Evolutionary conservation across 2,113 vertebrate species (phyloP).

Genomic region (Himantopus leucocephalus): DNA sequence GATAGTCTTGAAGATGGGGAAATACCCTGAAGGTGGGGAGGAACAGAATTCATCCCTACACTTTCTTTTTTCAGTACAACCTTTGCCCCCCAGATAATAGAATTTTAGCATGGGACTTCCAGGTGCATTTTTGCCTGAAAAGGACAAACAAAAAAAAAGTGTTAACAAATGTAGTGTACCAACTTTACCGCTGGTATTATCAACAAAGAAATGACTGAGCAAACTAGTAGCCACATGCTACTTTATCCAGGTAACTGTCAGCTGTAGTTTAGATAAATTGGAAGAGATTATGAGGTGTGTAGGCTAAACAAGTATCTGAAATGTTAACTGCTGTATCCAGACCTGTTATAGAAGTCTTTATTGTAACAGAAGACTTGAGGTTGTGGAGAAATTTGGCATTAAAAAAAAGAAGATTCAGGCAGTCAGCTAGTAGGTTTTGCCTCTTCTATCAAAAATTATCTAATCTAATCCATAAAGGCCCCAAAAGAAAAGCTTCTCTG

Average conservation of each 20-base stretch:
- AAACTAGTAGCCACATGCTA: neutral
- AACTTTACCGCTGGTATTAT: neutral
- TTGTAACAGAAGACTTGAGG: neutral
- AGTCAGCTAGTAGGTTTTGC: neutral
- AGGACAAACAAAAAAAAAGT: neutral
- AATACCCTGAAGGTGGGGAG: neutral
- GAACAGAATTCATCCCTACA: neutral
- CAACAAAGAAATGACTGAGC: neutral
- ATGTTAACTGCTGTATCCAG: neutral
- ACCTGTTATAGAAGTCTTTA: neutral
- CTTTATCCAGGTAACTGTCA: neutral
- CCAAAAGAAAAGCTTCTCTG: neutral
- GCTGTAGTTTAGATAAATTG: neutral
- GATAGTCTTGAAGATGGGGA: neutral
- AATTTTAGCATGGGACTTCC: neutral
- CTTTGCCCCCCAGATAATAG: neutral
- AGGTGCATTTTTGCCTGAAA: neutral
- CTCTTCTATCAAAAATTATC: neutral
- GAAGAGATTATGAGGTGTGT: neutral
- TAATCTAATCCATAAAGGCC: neutral
- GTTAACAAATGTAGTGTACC: neutral
- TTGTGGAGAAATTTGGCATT: neutral
- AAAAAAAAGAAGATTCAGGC: neutral
- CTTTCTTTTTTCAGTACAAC: neutral
- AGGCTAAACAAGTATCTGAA: neutral